Evolutionary conservation across 2,113 vertebrate genomes (phyloP), one percentile per base, ranked within the genome.

Genomic region (Pterophyllum scalare): DNA sequence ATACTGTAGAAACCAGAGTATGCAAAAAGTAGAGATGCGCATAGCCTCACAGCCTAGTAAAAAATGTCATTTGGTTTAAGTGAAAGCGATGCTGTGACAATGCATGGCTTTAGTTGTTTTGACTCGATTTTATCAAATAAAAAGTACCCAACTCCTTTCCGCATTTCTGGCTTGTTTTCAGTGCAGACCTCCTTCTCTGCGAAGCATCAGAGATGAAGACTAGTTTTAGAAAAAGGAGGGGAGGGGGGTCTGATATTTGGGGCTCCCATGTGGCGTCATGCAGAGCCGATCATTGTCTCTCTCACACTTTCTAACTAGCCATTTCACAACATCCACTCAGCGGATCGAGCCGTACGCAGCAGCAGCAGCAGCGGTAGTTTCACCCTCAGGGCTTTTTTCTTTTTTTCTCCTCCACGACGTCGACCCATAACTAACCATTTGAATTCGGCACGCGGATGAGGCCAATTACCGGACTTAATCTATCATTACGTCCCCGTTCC

Each of bases 241-340:
- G 59, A 74, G 80, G 87, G 78, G 81, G 59, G 67, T 85, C 59
- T 78, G 80, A 88, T 82, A 81, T 76, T 54, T 57, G 82, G 84
- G 92, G 89, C 80, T 92, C 91, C 82, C 88, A 82, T 60, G 82
- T 20, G 92, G 92, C 93, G 94, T 94, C 95, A 93, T 75, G 93
- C 93, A 82, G 94, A 91, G 94, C 75, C 77, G 89, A 94, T 95
- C 92, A 94, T 92, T 94, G 93, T 94, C 91, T 95, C 94, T 91
- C 94, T 96, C 94, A 94, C 95, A 95, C 94, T 95, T 95, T 94
- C 90, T 93, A 91, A 96, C 93, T 43, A 94, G 89, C 92, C 94
- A 91, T 93, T 92, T 92, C 77, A 89, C 95, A 92, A 88, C 92
- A 93, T 91, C 83, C 88, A 91, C 40, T 80, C 88, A 88, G 87